phyloP scores from a whole-genome alignment of 2,888 invertebrate genomes.

The Choristoneura rosaceana region DNA sequence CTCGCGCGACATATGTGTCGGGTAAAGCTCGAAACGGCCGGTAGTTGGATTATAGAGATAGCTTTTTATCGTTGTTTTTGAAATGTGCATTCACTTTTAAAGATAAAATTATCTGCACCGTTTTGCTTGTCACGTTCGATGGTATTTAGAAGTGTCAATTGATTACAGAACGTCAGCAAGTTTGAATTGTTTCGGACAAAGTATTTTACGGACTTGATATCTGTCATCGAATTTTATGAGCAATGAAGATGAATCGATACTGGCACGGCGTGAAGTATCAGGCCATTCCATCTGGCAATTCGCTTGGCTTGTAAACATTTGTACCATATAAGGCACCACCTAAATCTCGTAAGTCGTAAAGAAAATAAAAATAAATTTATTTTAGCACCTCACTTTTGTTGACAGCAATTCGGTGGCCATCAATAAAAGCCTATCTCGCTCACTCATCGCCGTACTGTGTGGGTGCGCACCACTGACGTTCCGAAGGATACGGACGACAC shows the following conservation, averaged over 20 bases:
- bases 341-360: slow-evolving; percentile 34
- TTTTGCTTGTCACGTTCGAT: slow-evolving; percentile 33
- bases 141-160: slow-evolving; percentile 32
- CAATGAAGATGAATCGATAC: slow-evolving; percentile 52
- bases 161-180: slow-evolving; percentile 31
- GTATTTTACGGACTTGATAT: slow-evolving; percentile 46
- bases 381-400: slow-evolving; percentile 65
- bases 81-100: slow-evolving; percentile 45
- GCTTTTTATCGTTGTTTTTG: slow-evolving; percentile 45
- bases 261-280: slow-evolving; percentile 40
- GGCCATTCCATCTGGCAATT: slow-evolving; percentile 46
- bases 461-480: slow-evolving; percentile 61
- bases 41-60: slow-evolving; percentile 55
- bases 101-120: slow-evolving; percentile 38
- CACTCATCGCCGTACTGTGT: slow-evolving; percentile 65
- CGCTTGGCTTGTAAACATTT: slow-evolving; percentile 41
- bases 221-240: slow-evolving; percentile 48
- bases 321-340: slow-evolving; percentile 32
- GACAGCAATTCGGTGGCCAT: slow-evolving; percentile 76
- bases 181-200: slow-evolving; percentile 39
- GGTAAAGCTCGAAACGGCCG: slow-evolving; percentile 55
- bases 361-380: slow-evolving; percentile 46
- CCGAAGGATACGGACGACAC: slow-evolving; percentile 55
- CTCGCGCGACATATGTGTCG: slow-evolving; percentile 74
- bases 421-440: slow-evolving; percentile 74